Percentiles rank a stretch among this genome's conserved stretches.
phyloP scores from a whole-genome alignment of 2,888 invertebrate species.

The Platycnemis pennipes region DNA sequence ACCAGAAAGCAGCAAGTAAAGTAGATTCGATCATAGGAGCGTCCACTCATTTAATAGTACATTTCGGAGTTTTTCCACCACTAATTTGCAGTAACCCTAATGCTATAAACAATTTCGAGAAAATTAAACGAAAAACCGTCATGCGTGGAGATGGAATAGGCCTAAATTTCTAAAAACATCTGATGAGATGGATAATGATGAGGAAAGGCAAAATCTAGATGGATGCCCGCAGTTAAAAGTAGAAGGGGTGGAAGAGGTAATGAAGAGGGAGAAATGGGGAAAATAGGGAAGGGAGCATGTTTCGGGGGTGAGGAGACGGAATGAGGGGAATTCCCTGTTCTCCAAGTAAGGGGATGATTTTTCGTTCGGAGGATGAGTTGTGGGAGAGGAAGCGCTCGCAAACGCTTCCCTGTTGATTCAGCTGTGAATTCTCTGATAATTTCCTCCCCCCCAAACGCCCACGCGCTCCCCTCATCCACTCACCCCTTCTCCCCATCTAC shows the following conservation, averaged over 20 bases:
- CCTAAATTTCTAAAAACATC: no score
- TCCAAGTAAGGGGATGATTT: slow-evolving; percentile 51
- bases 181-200: no score
- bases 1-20: no score
- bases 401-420: slow-evolving; percentile 68
- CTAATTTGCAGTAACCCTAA: no score
- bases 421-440: slow-evolving; percentile 69
- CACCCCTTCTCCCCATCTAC: background rate
- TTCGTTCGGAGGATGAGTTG: slow-evolving; percentile 53
- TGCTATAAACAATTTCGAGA: no score
- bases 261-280: background rate
- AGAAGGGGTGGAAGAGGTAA: background rate
- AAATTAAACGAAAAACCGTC: no score
- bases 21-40: no score
- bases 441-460: slow-evolving; percentile 12
- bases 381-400: slow-evolving; percentile 52
- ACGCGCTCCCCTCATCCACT: background rate
- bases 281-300: background rate
- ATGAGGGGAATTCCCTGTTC: background rate
- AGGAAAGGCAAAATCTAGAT: no score
- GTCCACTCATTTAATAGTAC: no score
- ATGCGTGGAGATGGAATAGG: no score
- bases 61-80: no score
- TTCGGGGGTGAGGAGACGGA: background rate
- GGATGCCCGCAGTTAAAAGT: background rate